Base-by-base conservation (phyloP, 1,140 invertebrate genomes). In the Adoxophyes honmai region DNA sequence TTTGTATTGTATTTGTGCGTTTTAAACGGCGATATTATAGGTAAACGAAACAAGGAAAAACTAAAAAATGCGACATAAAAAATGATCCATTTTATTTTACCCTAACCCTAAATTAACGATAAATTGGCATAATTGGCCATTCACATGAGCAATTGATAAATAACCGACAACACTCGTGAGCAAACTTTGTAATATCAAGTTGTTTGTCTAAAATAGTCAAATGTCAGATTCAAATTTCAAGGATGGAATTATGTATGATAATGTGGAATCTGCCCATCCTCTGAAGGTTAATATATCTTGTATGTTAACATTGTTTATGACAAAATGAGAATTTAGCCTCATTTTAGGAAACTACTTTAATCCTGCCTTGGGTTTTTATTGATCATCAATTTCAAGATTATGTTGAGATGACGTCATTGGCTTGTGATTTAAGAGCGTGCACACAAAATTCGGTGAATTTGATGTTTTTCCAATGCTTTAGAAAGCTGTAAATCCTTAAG, bases 381-480 rank as follows among this genome's bases (percentile, higher is more conserved):
- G 69, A 70, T 70, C 58, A 37, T 58, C 4, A 33, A 64, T 62
- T 72, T 74, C 68, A 66, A 69, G 70, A 73, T 75, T 66, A 59
- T 72, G 70, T 72, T 70, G 57, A 73, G 67, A 55, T 68, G 34
- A 75, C 69, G 70, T 76, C 68, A 60, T 9, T 21, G 14, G 35
- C 10, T 37, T 52, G 15, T 62, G 57, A 59, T 72, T 74, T 75
- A 63, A n/a, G n/a, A n/a, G n/a, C n/a, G n/a, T n/a, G n/a, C n/a
- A n/a, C n/a, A n/a, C n/a, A n/a, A n/a, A n/a, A n/a, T n/a, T n/a
- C n/a, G n/a, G n/a, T n/a, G n/a, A n/a, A n/a, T n/a, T n/a, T n/a
- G n/a, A n/a, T n/a, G n/a, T n/a, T n/a, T n/a, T n/a, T n/a, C n/a
- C n/a, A n/a, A n/a, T n/a, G n/a, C n/a, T n/a, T n/a, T n/a, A n/a